Conservation (phyloP, 30 jellyfish, hydroid and myxozoan genomes). For the Hydractinia symbiolongicarpus region DNA sequence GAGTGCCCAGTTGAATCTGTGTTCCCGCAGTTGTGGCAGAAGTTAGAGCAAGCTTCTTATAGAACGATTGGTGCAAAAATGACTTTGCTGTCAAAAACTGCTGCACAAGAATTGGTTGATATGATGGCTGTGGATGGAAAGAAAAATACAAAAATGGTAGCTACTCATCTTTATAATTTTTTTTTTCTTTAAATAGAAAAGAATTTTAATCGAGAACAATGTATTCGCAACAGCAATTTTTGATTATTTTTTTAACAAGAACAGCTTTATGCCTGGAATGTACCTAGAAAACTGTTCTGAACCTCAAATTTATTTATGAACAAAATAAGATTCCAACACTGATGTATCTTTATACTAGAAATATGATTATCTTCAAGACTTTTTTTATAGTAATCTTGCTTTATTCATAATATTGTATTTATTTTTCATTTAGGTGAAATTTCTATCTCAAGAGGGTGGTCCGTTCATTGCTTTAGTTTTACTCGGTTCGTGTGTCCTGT, state of each 20-base stretch:
- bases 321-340: too few species aligned
- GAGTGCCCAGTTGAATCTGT: not conserved
- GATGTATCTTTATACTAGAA: too few species aligned
- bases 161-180: not conserved
- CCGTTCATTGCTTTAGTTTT: conserved; percentile 12
- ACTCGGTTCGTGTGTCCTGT: conserved; percentile 10
- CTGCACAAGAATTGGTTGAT: conserved; percentile 6
- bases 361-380: too few species aligned
- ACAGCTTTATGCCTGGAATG: too few species aligned
- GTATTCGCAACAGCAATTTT: too few species aligned
- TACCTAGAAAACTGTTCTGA: too few species aligned
- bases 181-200: not conserved
- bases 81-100: conserved; percentile 13
- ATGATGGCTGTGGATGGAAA: not conserved
- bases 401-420: too few species aligned
- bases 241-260: too few species aligned
- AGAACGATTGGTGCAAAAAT: conserved; percentile 14
- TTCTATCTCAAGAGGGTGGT: not conserved
- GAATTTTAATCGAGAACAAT: too few species aligned
- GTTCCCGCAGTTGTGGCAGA: conserved; percentile 26
- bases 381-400: too few species aligned
- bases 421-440: not conserved
- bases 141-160: conserved; percentile 1
- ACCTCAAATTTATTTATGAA: too few species aligned
- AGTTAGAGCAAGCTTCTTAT: conserved; percentile 9